A percentile compares a stretch with the other conserved stretches of the same genome.
phyloP scores from a whole-genome alignment of 2,797 vertebrate genomes.

The Gymnodraco acuticeps region DNA sequence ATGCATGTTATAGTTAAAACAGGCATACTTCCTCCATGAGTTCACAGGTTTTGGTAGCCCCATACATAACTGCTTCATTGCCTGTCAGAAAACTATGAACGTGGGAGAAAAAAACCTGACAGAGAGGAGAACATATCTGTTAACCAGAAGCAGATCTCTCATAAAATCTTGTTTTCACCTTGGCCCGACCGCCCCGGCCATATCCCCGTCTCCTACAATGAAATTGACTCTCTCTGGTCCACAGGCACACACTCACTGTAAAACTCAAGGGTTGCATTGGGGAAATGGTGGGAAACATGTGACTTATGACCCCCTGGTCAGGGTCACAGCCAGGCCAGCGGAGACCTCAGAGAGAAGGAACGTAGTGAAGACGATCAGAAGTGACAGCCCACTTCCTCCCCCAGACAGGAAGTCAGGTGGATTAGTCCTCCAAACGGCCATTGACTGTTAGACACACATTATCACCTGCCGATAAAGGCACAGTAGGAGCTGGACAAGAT shows the following conservation, averaged over 20 bases:
- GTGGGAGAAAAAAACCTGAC: conserved; percentile 8
- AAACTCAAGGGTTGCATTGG: conserved; percentile 48
- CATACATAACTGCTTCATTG: conserved; percentile 54
- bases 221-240: conserved; percentile 53
- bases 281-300: conserved; percentile 70
- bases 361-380: conserved; percentile 56
- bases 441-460: conserved; percentile 33
- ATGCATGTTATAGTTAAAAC: conserved; percentile 36
- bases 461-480: conserved; percentile 64
- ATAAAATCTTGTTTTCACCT: conserved; percentile 72
- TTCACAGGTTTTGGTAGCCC: conserved; percentile 57
- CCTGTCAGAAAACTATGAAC: conserved; percentile 53
- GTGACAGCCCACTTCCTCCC: conserved; percentile 67
- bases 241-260: conserved; percentile 60
- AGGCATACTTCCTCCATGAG: conserved; percentile 41
- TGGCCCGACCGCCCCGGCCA: conserved; percentile 36
- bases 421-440: conserved; percentile 51
- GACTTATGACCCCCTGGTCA: conserved; percentile 61
- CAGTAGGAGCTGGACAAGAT: conserved; percentile 57
- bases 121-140: conserved; percentile 43
- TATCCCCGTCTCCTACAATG: conserved; percentile 52
- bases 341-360: conserved; percentile 60
- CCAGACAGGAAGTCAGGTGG: conserved; percentile 71
- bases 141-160: conserved; percentile 75
- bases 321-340: conserved; percentile 55